Evolutionary conservation across 2,888 invertebrate species (phyloP).

Genomic region (Coecobrya sp.): DNA sequence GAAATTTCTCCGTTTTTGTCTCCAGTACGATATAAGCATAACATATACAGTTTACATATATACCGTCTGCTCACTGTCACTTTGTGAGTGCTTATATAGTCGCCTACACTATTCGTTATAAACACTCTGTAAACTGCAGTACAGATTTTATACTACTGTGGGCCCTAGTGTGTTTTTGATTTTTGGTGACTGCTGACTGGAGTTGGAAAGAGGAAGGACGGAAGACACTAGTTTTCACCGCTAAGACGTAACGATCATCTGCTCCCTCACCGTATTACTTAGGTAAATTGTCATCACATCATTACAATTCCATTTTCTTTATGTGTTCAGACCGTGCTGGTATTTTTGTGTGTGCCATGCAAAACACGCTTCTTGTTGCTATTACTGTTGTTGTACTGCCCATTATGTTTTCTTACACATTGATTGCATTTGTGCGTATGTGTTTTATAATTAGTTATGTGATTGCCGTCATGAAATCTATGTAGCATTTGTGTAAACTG

Average conservation of each 20-base stretch:
- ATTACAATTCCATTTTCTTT: constrained; percentile 54
- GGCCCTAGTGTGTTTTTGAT: constrained; percentile 63
- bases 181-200: constrained; percentile 73
- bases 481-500: too few relatives aligned
- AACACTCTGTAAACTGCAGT: constrained; percentile 55
- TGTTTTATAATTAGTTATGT: too few relatives aligned
- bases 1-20: constrained; percentile 77
- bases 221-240: constrained; percentile 77
- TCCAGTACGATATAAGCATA: constrained; percentile 39
- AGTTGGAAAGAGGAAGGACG: constrained; percentile 38
- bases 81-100: constrained; percentile 51
- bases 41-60: constrained; percentile 51
- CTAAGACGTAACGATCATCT: constrained; percentile 66
- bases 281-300: constrained; percentile 65
- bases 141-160: constrained; percentile 55
- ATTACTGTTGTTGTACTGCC: not conserved
- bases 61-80: constrained; percentile 56
- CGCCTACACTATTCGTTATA: constrained; percentile 36
- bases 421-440: not conserved
- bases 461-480: not conserved
- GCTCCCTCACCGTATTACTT: constrained; percentile 22
- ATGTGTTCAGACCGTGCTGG: not conserved
- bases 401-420: too few relatives aligned
- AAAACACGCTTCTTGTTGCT: not conserved
- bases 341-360: constrained; percentile 11